phyloP scores from a whole-genome alignment of 2,888 invertebrate genomes.

The Drymonia ruficornis region DNA sequence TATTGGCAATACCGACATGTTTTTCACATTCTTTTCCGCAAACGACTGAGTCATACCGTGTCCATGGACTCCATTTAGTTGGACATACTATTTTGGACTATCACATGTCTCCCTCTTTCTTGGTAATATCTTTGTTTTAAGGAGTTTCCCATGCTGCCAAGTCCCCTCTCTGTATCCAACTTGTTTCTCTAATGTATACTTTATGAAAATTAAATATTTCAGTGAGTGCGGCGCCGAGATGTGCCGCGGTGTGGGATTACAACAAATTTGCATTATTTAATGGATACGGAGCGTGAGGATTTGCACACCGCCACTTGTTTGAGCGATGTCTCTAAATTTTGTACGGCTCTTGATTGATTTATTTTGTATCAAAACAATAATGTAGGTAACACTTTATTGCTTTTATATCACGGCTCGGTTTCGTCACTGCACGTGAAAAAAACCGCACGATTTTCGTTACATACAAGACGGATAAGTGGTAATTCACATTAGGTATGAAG shows the following conservation, averaged over 20 bases:
- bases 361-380: not conserved
- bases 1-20: too few species aligned
- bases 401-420: not conserved
- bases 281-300: constrained; percentile 81
- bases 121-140: too few species aligned
- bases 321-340: constrained; percentile 48
- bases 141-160: not conserved
- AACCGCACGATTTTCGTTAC: too few species aligned
- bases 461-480: too few species aligned
- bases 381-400: not conserved
- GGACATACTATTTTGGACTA: too few species aligned
- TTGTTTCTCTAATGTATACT: constrained; percentile 76
- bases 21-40: too few species aligned
- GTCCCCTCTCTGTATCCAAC: constrained; percentile 27
- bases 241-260: constrained; percentile 75
- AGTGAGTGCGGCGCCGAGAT: constrained; percentile 60
- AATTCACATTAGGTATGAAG: too few species aligned
- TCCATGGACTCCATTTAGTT: too few species aligned
- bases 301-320: constrained; percentile 70
- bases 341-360: constrained; percentile 57
- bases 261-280: constrained; percentile 84
- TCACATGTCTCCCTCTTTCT: too few species aligned
- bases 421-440: too few species aligned
- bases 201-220: constrained; percentile 85
- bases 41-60: too few species aligned